Percentiles rank a stretch among this genome's conserved stretches.
These are phyloP conservation scores for Diplazon laetatorius DNA, from an alignment of 2,888 invertebrate species.

Conservation along the genomic window DNA sequence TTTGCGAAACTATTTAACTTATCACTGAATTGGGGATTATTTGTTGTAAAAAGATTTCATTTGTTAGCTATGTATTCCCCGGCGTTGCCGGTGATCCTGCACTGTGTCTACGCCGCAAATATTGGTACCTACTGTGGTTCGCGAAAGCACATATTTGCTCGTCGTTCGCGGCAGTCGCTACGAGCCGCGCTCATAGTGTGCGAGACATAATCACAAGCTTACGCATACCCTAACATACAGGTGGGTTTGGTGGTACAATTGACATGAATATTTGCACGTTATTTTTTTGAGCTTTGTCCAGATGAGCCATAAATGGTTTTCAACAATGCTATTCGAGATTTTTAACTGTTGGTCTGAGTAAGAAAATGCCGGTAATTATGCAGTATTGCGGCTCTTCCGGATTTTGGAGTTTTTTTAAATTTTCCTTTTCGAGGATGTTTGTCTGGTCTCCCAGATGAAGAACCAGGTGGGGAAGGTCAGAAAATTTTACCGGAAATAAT, in stretches of 20 bases:
- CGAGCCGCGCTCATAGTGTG: background rate
- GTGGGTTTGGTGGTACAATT: background rate
- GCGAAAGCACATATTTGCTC: constrained; percentile 13
- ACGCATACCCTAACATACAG: background rate
- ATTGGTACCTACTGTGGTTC: constrained; percentile 13
- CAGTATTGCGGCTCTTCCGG: too few species aligned
- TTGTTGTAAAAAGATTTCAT: background rate
- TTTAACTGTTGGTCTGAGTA: too few species aligned
- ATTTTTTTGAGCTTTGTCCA: too few species aligned
- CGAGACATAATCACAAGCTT: background rate
- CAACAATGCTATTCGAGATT: too few species aligned
- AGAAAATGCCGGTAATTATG: too few species aligned
- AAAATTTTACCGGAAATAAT: too few species aligned
- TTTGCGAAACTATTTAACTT: background rate
- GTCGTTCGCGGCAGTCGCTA: background rate
- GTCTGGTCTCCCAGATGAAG: too few species aligned
- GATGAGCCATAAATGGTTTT: too few species aligned
- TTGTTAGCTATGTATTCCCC: background rate
- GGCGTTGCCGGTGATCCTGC: background rate
- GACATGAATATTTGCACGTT: background rate
- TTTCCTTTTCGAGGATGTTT: too few species aligned
- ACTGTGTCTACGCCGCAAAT: background rate
- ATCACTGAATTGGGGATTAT: background rate
- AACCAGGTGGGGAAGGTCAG: too few species aligned
- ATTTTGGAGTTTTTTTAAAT: too few species aligned